These are phyloP conservation scores for Nannobrachium achirus DNA, from an alignment of 2,113 vertebrate genomes.

Conservation along the genomic window DNA sequence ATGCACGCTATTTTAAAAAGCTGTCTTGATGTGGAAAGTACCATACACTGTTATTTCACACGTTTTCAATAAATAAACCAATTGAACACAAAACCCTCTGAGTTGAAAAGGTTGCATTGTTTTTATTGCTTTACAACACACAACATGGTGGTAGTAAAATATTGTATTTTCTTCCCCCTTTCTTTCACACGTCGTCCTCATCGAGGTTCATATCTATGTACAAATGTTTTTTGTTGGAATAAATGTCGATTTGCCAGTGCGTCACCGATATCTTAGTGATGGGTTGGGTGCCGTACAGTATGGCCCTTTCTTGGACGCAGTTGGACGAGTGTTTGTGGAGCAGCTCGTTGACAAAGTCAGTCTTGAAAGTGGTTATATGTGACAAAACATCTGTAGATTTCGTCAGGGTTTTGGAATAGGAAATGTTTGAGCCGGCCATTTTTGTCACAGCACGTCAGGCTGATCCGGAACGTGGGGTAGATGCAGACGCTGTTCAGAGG, in stretches of 20 bases:
- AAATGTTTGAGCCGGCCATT: neutral
- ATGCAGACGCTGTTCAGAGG: slow-evolving; percentile 5
- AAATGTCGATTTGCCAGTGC: neutral
- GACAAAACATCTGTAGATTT: slow-evolving; percentile 5
- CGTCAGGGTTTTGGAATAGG: neutral
- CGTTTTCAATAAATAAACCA: neutral
- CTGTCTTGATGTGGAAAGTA: neutral
- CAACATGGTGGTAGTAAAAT: no score
- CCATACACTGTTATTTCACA: slow-evolving; percentile 2
- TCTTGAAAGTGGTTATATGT: slow-evolving; percentile 3
- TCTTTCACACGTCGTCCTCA: no score
- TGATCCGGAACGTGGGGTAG: neutral
- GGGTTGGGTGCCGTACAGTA: neutral
- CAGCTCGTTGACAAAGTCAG: slow-evolving; percentile 2
- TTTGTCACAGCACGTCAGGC: slow-evolving; percentile 3
- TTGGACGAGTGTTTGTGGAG: neutral
- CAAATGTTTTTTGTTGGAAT: neutral
- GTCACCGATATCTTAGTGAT: neutral
- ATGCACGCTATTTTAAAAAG: neutral
- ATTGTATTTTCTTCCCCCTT: no score
- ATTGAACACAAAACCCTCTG: no score
- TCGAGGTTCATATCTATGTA: neutral
- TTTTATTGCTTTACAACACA: no score
- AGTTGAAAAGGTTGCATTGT: no score
- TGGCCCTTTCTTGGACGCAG: neutral